phyloP scores from a whole-genome alignment of 1,140 invertebrate genomes.

The Holcopasites calliopsidis region DNA sequence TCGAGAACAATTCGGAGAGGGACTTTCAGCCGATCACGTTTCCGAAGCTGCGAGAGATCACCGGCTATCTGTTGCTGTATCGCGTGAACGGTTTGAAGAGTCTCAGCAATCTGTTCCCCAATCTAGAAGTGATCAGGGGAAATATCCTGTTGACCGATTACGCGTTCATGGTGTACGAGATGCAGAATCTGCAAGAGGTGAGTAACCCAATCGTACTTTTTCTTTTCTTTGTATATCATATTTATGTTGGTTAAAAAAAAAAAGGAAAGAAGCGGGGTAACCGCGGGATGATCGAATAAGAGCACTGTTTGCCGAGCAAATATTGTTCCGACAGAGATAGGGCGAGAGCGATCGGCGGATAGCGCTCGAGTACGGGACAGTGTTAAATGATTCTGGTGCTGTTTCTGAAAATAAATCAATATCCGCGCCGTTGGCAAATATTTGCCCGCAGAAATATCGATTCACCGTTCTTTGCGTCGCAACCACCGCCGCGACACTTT shows the following conservation, averaged over 20 bases:
- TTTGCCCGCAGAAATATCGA: not conserved
- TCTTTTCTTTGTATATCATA: no score
- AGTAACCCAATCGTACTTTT: no score
- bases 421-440: conserved; percentile 26
- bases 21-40: conserved; percentile 80
- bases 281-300: not conserved
- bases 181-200: conserved; percentile 80
- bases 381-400: conserved; percentile 3
- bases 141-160: conserved; percentile 83
- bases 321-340: not conserved
- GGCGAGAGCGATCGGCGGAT: no score
- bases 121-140: conserved; percentile 88
- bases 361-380: not conserved
- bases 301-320: conserved; percentile 6
- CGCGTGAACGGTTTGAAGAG: conserved; percentile 81
- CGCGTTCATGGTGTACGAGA: conserved; percentile 85
- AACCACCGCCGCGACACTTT: not conserved
- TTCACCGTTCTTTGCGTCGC: not conserved
- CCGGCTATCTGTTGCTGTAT: conserved; percentile 85
- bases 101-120: conserved; percentile 80
- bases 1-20: conserved; percentile 79
- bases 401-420: conserved; percentile 30
- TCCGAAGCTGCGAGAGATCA: conserved; percentile 84
- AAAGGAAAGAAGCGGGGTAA: no score
- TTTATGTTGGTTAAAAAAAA: no score